Percentiles rank a stretch among this genome's conserved stretches.
Evolutionary conservation across 2,797 vertebrate species (phyloP).

Genomic region (Macrochelys suwanniensis): DNA sequence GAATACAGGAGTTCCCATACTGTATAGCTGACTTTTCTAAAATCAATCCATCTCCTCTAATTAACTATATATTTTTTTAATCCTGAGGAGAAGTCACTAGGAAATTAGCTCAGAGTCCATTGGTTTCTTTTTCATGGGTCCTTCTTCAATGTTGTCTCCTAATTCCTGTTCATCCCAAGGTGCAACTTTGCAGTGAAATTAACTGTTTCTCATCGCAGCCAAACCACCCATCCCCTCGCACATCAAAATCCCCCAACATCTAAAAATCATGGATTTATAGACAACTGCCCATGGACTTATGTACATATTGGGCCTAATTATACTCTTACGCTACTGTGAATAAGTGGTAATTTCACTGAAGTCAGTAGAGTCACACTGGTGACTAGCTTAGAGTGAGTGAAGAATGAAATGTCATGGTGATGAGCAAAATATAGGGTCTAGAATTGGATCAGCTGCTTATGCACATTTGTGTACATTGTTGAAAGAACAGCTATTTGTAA

Average conservation of each 20-base stretch:
- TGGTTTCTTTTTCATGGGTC: not conserved
- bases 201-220: not conserved
- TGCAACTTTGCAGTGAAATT: not conserved
- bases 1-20: not conserved
- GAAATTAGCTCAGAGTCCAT: not conserved
- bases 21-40: not conserved
- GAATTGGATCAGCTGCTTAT: not conserved
- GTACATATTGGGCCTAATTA: not conserved
- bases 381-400: accelerated
- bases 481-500: not conserved
- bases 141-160: not conserved
- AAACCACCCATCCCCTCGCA: not conserved
- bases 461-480: not conserved
- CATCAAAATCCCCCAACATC: not conserved
- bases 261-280: not conserved
- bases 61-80: not conserved
- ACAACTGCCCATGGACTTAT: not conserved
- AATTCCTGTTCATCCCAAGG: not conserved
- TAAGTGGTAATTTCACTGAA: not conserved
- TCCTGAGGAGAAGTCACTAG: not conserved
- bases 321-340: not conserved
- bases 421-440: accelerated
- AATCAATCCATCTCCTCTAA: not conserved
- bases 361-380: not conserved
- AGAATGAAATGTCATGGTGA: not conserved